Percentiles rank a stretch among this genome's conserved stretches.
Evolutionary conservation across 2,797 vertebrate species (phyloP).

Genomic region (Poliocrania exsul): DNA sequence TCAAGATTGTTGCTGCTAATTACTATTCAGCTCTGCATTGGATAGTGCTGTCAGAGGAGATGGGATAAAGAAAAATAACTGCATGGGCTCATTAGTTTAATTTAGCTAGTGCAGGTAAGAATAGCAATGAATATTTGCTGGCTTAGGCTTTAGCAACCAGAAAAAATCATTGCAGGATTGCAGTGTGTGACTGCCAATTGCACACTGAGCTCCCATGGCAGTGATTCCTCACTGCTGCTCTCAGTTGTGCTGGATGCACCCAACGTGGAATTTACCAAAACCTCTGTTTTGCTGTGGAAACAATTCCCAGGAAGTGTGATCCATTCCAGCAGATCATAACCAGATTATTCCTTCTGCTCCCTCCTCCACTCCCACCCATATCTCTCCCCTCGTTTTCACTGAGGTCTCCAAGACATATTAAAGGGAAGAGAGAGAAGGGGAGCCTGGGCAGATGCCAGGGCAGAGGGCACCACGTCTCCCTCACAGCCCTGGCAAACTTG

Average conservation of each 20-base stretch:
- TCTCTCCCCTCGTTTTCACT: neutral
- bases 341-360: neutral
- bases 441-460: neutral
- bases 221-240: neutral
- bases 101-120: neutral
- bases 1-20: neutral
- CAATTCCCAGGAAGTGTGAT: neutral
- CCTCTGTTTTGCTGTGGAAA: neutral
- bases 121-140: neutral
- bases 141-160: neutral
- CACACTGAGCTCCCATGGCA: neutral
- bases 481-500: neutral
- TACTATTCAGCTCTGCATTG: neutral
- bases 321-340: neutral
- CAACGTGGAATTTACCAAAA: neutral
- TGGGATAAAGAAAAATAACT: neutral
- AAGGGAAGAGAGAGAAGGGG: neutral
- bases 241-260: neutral
- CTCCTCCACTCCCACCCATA: neutral
- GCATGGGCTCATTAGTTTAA: neutral
- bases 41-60: neutral
- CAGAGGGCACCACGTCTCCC: neutral
- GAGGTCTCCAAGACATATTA: fast-evolving
- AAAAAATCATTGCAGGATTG: neutral
- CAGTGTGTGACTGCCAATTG: neutral